Conservation (phyloP, 2,797 vertebrate species). For the Sandelia bainsii region DNA sequence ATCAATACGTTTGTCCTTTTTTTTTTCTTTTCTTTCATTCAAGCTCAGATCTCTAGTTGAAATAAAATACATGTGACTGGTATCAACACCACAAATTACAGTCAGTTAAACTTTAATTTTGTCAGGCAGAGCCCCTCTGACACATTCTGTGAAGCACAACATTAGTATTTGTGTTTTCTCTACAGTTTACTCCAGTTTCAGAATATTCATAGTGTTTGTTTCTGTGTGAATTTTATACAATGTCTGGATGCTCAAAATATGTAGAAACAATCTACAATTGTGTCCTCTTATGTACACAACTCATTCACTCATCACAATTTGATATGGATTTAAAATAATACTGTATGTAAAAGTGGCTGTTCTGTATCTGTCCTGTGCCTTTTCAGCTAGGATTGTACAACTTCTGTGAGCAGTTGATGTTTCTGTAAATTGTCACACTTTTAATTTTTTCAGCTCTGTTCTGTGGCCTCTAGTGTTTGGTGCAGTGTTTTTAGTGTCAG, state of each 20-base stretch:
- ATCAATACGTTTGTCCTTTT: not conserved
- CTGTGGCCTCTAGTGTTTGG: constrained; percentile 24
- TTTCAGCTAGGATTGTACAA: constrained; percentile 16
- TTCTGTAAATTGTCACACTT: constrained; percentile 2
- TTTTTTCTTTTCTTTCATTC: constrained; percentile 10
- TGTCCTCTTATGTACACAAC: constrained; percentile 11
- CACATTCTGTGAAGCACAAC: not conserved
- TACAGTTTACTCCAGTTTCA: not conserved
- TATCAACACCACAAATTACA: not conserved
- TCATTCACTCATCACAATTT: constrained; percentile 8
- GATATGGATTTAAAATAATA: constrained; percentile 16
- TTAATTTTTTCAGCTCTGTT: constrained; percentile 15
- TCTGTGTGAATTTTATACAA: constrained; percentile 17
- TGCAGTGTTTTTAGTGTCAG: constrained; percentile 39
- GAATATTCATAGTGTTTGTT: constrained; percentile 1
- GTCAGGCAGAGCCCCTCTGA: not conserved
- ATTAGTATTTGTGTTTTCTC: not conserved
- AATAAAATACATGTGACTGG: constrained; percentile 12
- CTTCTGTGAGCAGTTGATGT: constrained; percentile 4
- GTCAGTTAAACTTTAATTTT: constrained; percentile 7
- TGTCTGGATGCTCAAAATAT: constrained; percentile 23
- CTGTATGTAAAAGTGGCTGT: not conserved
- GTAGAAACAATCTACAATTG: constrained; percentile 1
- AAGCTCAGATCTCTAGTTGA: not conserved
- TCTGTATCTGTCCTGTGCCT: constrained; percentile 3